These are phyloP conservation scores for Muscidifurax raptorellus DNA, from an alignment of 1,140 invertebrate species.

Conservation along the genomic window DNA sequence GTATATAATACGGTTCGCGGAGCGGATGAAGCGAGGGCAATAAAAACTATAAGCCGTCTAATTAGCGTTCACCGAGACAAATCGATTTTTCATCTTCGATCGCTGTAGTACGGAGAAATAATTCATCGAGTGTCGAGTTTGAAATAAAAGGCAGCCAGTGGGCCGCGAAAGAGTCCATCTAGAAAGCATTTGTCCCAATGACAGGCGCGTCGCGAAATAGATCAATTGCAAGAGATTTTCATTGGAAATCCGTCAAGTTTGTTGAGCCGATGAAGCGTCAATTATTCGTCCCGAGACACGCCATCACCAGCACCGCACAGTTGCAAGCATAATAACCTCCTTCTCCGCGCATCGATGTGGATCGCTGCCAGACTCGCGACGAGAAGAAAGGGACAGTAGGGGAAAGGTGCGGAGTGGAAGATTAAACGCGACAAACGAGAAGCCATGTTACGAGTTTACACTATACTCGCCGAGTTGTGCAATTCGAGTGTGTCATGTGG, in stretches of 20 bases:
- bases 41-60: background rate
- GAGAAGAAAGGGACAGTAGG: background rate
- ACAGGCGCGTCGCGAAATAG: constrained; percentile 15
- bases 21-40: background rate
- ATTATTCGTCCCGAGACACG: background rate
- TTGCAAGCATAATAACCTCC: constrained; percentile 40
- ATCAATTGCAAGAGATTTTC: constrained; percentile 27
- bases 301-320: constrained; percentile 50
- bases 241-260: constrained; percentile 29
- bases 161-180: background rate
- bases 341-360: constrained; percentile 41
- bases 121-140: background rate
- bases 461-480: too few species aligned
- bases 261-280: constrained; percentile 27
- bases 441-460: background rate
- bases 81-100: background rate
- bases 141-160: background rate
- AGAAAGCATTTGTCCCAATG: constrained; percentile 32
- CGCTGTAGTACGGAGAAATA: background rate
- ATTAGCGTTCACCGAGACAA: background rate
- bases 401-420: background rate
- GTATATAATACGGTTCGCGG: too few species aligned
- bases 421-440: background rate
- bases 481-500: too few species aligned
- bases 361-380: constrained; percentile 34